Evolutionary conservation across 2,888 invertebrate species (phyloP), one percentile per base, ranked within the genome.

Genomic region (Archips crataeganus): DNA sequence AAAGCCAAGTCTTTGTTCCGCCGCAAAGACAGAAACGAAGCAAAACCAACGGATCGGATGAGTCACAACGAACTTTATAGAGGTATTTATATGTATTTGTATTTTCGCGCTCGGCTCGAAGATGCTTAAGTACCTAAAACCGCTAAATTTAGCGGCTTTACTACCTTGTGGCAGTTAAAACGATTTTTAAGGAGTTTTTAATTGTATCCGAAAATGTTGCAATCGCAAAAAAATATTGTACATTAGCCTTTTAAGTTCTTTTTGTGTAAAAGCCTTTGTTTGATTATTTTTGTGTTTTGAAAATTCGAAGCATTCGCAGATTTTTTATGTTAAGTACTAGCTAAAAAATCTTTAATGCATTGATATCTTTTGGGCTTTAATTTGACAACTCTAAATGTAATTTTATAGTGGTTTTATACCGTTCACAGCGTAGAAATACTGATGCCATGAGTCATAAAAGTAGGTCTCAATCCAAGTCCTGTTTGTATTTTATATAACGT

Each of bases 1-100:
- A 1, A 11, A 63, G 45, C 63, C 11, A 62, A 45, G 45, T 47
- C 45, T 49, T 63, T 63, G 45, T 63, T 34, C 63, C 57, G 32
- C 57, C 57, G 32, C 63, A 47, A 8, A 6, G n/a, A 39, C 13
- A 62, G 2, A 13, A 47, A 34, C 42, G 62, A 10, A 62, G 3
- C 23, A 15, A 54, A 6, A 15, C 15, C 49, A 6, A n/a, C n/a
- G 51, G 57, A 63, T 63, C 3, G 47, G 63, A 63, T 63, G 63
- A 63, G 8, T 63, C 63, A 63, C 47, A 13, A 47, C 10, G n/a
- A n/a, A 45, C 62, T 42, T 23, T 47, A 45, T 45, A 47, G 32
- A 49, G 63, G 13, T 47, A 23, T 39, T 39, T 39, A 39, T 39
- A 39, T 6, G 39, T 5, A 39, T 39, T 39, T 39, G 6, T 39